These are phyloP conservation scores for Lottia scabra DNA, from an alignment of 2,888 invertebrate genomes.

Conservation along the genomic window DNA sequence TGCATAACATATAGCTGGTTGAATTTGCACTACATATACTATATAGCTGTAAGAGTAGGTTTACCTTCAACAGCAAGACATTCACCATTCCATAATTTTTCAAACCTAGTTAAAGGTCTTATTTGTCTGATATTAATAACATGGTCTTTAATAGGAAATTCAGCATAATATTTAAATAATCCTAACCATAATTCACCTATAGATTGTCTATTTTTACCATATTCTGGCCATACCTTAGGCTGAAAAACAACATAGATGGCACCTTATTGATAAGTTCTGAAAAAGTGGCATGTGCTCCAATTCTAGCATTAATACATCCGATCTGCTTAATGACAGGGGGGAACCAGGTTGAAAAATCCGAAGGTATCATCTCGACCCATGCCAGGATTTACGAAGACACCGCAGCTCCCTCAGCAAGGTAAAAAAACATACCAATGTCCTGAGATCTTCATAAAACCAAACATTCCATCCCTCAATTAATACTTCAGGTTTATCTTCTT, in stretches of 20 bases:
- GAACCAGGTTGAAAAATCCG: no score
- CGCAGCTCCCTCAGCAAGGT: no score
- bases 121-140: slow-evolving; percentile 72
- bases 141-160: slow-evolving; percentile 71
- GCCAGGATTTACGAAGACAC: no score
- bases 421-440: slow-evolving; percentile 69
- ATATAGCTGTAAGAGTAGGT: no score
- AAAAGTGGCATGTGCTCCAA: not conserved
- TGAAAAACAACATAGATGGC: slow-evolving; percentile 34
- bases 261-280: not conserved
- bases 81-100: slow-evolving; percentile 74
- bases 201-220: slow-evolving; percentile 69
- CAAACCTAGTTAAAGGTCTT: slow-evolving; percentile 70
- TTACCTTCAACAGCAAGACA: slow-evolving; percentile 74
- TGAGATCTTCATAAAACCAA: slow-evolving; percentile 72
- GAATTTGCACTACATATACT: no score
- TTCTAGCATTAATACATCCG: no score
- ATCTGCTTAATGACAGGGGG: no score
- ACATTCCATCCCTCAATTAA: slow-evolving; percentile 73
- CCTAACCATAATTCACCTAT: slow-evolving; percentile 73
- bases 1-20: no score
- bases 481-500: slow-evolving; percentile 52
- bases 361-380: no score
- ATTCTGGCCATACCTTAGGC: slow-evolving; percentile 69
- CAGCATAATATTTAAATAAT: slow-evolving; percentile 73